These are phyloP conservation scores for Cuculus canorus DNA, from an alignment of 2,797 vertebrate genomes.

Conservation along the genomic window DNA sequence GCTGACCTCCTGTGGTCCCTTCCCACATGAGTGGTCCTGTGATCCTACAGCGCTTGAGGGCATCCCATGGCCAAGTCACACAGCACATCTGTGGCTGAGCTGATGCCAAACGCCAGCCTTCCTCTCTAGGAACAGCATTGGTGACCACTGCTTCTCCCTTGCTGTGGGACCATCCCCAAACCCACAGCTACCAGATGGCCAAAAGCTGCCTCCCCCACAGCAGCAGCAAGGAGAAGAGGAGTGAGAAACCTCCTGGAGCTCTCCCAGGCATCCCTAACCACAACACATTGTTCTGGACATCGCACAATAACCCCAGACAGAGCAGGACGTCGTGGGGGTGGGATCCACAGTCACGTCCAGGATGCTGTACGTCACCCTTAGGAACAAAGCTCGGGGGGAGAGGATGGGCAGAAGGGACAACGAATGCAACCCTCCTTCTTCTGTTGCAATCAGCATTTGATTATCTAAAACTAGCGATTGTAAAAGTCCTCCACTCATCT, in stretches of 20 bases:
- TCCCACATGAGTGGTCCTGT: neutral
- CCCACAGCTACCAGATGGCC: slow-evolving; percentile 40
- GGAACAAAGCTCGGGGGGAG: slow-evolving; percentile 11
- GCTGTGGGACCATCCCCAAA: slow-evolving; percentile 26
- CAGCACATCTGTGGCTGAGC: neutral
- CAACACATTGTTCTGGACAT: slow-evolving; percentile 59
- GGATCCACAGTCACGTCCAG: neutral
- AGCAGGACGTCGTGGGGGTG: neutral
- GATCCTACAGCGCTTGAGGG: neutral
- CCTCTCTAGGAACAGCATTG: neutral
- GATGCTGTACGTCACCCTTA: neutral
- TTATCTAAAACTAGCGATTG: fast-evolving
- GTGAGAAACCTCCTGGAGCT: neutral
- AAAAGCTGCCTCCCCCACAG: slow-evolving; percentile 15
- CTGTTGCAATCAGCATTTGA: neutral
- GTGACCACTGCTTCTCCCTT: neutral
- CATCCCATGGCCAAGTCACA: neutral
- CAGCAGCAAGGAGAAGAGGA: neutral
- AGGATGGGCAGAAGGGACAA: neutral
- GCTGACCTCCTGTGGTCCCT: neutral
- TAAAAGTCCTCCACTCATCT: slow-evolving; percentile 20
- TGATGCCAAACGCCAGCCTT: neutral
- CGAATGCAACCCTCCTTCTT: neutral
- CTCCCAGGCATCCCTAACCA: slow-evolving; percentile 59
- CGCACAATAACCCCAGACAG: neutral